These are phyloP conservation scores for Imbricaverruca yamaguchii DNA, from an alignment of 2,888 invertebrate genomes.

Conservation along the genomic window DNA sequence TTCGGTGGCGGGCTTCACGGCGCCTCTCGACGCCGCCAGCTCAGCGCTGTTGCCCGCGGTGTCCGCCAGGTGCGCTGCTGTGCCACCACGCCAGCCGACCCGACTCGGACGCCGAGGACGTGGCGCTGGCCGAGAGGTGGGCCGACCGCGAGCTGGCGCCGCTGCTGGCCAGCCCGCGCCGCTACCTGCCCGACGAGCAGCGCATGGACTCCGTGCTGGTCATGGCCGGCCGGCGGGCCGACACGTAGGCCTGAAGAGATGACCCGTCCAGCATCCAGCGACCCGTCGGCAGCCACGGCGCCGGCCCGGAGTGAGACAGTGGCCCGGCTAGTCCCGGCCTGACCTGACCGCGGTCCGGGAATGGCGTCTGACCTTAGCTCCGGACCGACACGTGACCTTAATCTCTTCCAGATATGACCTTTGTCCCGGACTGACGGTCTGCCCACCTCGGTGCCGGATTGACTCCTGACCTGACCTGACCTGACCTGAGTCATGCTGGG, in stretches of 20 bases:
- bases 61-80: slow-evolving; percentile 34
- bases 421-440: too few relatives aligned
- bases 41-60: background rate
- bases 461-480: background rate
- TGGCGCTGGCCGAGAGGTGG: slow-evolving; percentile 26
- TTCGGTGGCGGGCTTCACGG: too few relatives aligned
- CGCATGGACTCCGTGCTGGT: background rate
- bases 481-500: background rate
- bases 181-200: background rate
- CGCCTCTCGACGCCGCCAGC: too few relatives aligned
- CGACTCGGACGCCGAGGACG: slow-evolving; percentile 29
- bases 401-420: too few relatives aligned
- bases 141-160: background rate
- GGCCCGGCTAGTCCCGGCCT: background rate
- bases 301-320: too few relatives aligned
- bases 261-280: too few relatives aligned
- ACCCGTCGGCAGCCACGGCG: too few relatives aligned
- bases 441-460: too few relatives aligned
- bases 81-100: slow-evolving; percentile 35
- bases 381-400: too few relatives aligned
- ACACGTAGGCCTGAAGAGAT: too few relatives aligned
- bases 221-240: background rate
- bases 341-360: background rate
- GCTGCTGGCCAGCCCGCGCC: background rate
- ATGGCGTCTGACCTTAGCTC: too few relatives aligned